A percentile compares a stretch with the other conserved stretches of the same genome.
These are phyloP conservation scores for Ceriagrion tenellum DNA, from an alignment of 2,888 invertebrate genomes.

Conservation along the genomic window DNA sequence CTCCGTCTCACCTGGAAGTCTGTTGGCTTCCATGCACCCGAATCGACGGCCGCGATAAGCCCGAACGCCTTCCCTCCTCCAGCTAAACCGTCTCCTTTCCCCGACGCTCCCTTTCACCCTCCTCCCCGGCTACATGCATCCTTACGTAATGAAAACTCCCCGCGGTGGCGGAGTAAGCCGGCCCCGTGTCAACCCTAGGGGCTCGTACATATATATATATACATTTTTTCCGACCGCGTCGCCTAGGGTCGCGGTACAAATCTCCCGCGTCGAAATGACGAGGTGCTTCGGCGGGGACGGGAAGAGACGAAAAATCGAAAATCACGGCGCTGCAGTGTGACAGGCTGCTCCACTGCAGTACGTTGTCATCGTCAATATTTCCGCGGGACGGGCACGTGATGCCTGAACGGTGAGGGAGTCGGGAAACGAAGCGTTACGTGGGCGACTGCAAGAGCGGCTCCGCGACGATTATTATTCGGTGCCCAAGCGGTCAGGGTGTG, in stretches of 20 bases:
- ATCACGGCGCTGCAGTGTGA: not conserved
- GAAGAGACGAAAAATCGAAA: not conserved
- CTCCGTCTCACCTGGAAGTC: slow-evolving; percentile 25
- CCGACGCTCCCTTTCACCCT: not conserved
- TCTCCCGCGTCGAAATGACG: not conserved
- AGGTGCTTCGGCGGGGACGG: too few species aligned
- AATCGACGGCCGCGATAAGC: not conserved
- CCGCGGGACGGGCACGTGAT: not conserved
- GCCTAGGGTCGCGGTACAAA: not conserved
- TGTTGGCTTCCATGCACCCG: slow-evolving; percentile 28
- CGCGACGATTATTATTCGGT: too few species aligned
- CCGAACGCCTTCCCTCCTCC: not conserved
- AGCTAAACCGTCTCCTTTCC: not conserved
- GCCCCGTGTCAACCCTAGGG: not conserved
- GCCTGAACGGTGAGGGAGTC: too few species aligned
- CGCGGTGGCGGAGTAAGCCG: not conserved
- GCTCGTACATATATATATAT: too few species aligned
- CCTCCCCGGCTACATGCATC: not conserved
- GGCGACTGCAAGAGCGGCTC: too few species aligned
- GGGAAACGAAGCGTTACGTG: too few species aligned
- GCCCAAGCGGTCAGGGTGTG: too few species aligned
- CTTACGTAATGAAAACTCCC: slow-evolving; percentile 32
- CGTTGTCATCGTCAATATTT: not conserved
- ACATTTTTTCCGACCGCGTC: not conserved
- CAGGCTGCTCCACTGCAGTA: not conserved